Conservation (phyloP, 2,797 vertebrate genomes). For the Alcedo atthis region DNA sequence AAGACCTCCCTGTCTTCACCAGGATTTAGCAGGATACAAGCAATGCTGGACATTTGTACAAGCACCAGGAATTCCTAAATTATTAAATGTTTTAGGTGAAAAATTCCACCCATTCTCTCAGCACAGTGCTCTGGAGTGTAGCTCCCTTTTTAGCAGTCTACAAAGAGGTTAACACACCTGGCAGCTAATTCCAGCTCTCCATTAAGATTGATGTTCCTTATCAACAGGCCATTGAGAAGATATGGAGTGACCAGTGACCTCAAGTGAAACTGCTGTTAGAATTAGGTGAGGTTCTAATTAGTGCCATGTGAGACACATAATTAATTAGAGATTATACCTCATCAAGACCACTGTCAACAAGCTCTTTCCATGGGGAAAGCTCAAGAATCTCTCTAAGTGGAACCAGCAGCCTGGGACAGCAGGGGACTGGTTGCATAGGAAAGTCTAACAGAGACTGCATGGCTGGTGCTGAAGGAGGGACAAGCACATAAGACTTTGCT, state of each 20-base stretch:
- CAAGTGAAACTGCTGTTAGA: not conserved
- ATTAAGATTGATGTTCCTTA: accelerated
- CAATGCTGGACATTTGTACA: not conserved
- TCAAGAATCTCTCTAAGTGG: not conserved
- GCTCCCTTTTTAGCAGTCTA: not conserved
- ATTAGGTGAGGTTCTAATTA: not conserved
- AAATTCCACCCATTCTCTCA: not conserved
- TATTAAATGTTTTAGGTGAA: not conserved
- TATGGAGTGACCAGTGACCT: not conserved
- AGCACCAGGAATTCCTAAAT: not conserved
- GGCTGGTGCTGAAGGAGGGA: not conserved
- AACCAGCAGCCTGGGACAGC: not conserved
- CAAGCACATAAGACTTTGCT: not conserved
- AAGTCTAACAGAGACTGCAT: not conserved
- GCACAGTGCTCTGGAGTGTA: not conserved
- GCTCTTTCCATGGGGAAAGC: not conserved
- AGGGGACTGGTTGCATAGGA: not conserved
- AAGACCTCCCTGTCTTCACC: not conserved
- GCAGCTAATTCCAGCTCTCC: not conserved
- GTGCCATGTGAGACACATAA: not conserved
- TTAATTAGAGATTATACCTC: not conserved
- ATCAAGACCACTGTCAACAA: not conserved
- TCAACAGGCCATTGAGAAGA: not conserved
- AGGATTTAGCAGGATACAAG: not conserved
- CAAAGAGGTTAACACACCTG: not conserved